Conservation (phyloP, 2,113 vertebrate genomes). For the Trichechus manatus region DNA sequence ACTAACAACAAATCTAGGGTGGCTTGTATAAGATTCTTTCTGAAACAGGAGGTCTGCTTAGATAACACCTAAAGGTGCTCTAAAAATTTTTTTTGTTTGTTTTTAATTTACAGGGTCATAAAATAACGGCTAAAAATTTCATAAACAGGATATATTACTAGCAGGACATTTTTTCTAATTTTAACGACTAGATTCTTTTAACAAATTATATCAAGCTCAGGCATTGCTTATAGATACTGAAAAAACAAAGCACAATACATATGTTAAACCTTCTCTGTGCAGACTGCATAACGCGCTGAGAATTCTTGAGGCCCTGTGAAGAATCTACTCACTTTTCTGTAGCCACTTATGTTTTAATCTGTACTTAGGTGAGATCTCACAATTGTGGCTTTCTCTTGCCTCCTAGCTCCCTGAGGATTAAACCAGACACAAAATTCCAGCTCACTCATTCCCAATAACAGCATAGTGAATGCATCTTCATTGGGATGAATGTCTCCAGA, state of each 20-base stretch:
- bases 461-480: background rate
- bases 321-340: background rate
- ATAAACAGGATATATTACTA: slow-evolving; percentile 27
- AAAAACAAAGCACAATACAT: background rate
- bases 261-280: too few relatives aligned
- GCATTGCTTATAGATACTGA: background rate
- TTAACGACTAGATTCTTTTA: slow-evolving; percentile 39
- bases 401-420: background rate
- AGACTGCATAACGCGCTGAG: too few relatives aligned
- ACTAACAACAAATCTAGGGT: background rate
- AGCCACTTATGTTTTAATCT: background rate
- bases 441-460: background rate
- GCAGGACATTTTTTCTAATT: slow-evolving; percentile 16
- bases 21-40: slow-evolving; percentile 30
- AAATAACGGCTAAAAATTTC: slow-evolving; percentile 31
- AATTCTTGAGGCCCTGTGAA: background rate
- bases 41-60: slow-evolving; percentile 39
- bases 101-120: slow-evolving; percentile 29
- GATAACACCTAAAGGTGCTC: background rate
- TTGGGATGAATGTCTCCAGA: background rate
- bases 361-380: background rate
- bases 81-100: background rate
- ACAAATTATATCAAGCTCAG: slow-evolving; percentile 13
- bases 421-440: background rate
- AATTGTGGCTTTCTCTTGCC: background rate